Evolutionary conservation across 2,888 invertebrate genomes (phyloP).

Genomic region (Drosophila quinaria): DNA sequence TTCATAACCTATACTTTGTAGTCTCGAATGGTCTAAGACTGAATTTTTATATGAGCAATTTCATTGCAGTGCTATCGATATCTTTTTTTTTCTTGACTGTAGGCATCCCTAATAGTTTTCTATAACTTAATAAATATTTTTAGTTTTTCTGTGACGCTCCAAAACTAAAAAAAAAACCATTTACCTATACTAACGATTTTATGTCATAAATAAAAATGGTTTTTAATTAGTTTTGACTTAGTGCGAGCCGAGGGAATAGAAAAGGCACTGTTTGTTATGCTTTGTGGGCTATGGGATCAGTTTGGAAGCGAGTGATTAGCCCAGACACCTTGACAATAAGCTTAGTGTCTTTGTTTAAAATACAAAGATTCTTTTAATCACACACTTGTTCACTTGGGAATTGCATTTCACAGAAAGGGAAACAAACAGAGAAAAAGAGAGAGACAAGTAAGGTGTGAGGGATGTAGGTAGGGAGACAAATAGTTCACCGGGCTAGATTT

Average conservation of each 20-base stretch:
- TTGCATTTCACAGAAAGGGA: not conserved
- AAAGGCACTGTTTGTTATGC: not conserved
- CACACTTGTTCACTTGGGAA: conserved; percentile 7
- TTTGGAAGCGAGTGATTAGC: conserved; percentile 5
- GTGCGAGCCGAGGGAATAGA: not conserved
- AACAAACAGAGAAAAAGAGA: not conserved
- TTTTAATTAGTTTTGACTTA: not conserved
- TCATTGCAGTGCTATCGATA: too few relatives aligned
- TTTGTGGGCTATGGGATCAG: not conserved
- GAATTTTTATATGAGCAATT: too few relatives aligned
- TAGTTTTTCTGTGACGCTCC: too few relatives aligned
- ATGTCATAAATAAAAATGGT: not conserved
- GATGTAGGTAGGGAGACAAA: conserved; percentile 2
- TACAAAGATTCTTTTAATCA: conserved; percentile 27
- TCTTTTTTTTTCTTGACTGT: too few relatives aligned
- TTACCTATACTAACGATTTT: not conserved
- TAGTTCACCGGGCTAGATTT: not conserved
- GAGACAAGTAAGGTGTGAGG: not conserved
- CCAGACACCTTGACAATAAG: conserved; percentile 6
- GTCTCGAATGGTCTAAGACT: too few relatives aligned
- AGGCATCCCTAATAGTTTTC: too few relatives aligned
- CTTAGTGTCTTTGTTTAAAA: conserved; percentile 17
- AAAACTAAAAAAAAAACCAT: too few relatives aligned
- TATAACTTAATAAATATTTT: too few relatives aligned
- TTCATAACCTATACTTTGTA: too few relatives aligned